phyloP scores from a whole-genome alignment of 2,797 vertebrate genomes.

The Onychomys leucogaster region DNA sequence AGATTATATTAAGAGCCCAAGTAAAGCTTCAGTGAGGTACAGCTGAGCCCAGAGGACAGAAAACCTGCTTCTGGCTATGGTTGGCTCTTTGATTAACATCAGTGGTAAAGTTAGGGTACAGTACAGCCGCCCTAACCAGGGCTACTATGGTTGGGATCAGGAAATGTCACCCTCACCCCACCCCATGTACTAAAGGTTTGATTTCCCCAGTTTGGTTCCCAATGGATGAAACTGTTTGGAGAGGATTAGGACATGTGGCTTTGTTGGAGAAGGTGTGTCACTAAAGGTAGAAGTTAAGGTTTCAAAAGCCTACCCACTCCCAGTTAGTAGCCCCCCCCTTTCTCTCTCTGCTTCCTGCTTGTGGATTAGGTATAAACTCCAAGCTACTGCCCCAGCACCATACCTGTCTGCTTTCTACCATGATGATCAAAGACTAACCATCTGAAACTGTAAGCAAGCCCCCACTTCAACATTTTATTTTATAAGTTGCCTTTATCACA shows the following conservation, averaged over 20 bases:
- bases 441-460: not conserved
- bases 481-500: not conserved
- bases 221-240: not conserved
- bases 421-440: not conserved
- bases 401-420: not conserved
- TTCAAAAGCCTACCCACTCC: not conserved
- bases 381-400: not conserved
- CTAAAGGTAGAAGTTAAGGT: not conserved
- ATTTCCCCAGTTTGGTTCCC: not conserved
- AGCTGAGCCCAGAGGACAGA: not conserved
- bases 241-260: not conserved
- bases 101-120: not conserved
- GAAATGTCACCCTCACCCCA: not conserved
- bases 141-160: not conserved
- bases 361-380: not conserved
- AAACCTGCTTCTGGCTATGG: not conserved
- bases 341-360: not conserved
- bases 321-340: not conserved
- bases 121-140: not conserved
- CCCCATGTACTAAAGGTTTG: not conserved
- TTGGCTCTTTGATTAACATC: not conserved
- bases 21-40: not conserved
- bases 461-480: not conserved
- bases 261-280: not conserved
- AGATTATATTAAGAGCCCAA: slow-evolving; percentile 46